Evolutionary conservation across 2,113 vertebrate species (phyloP).

Genomic region (Serinus canaria): DNA sequence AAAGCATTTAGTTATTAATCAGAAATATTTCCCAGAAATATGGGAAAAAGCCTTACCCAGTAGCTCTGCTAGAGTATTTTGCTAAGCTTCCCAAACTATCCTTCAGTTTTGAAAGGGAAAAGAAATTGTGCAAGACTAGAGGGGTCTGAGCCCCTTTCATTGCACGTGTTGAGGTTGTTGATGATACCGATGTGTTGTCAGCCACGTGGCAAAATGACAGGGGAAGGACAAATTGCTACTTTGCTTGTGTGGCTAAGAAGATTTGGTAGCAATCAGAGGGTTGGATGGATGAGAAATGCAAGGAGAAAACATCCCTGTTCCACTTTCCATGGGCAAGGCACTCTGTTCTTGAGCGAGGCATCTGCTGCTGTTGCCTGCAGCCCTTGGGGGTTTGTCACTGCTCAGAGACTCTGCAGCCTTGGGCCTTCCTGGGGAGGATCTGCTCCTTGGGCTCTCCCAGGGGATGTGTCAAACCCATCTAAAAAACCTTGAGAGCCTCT

Average conservation of each 20-base stretch:
- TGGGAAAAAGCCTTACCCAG: background rate
- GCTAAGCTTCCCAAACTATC: background rate
- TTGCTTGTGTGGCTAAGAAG: background rate
- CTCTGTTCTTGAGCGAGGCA: background rate
- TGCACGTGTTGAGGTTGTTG: background rate
- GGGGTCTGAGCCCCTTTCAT: background rate
- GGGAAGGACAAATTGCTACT: background rate
- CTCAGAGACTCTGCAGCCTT: background rate
- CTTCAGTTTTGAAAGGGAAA: background rate
- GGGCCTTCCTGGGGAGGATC: background rate
- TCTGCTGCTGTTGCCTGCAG: background rate
- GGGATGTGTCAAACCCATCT: background rate
- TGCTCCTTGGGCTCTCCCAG: background rate
- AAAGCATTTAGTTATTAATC: background rate
- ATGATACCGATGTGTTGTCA: accelerated
- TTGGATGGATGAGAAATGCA: background rate
- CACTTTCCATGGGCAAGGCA: background rate
- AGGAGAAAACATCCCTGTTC: background rate
- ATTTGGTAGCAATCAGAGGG: background rate
- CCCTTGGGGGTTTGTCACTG: background rate
- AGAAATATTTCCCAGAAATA: background rate
- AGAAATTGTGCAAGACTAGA: background rate
- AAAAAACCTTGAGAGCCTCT: background rate
- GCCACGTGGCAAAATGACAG: background rate
- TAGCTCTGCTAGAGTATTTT: background rate